Evolutionary conservation across 2,113 vertebrate genomes (phyloP).

Genomic region (Oostethus manadensis): DNA sequence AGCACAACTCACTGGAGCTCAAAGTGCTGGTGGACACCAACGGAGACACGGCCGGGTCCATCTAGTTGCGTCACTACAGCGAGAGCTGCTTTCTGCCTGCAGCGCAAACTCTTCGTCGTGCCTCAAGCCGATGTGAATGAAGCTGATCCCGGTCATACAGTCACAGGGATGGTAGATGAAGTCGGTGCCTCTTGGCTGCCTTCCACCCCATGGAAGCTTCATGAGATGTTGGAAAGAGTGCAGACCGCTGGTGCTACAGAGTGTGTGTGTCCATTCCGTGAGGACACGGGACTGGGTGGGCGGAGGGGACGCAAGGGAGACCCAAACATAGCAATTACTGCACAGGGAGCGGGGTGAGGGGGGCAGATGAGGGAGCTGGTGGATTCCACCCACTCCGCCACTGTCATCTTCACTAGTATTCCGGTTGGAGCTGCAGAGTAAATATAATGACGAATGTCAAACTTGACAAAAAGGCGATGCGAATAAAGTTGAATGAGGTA

Average conservation of each 20-base stretch:
- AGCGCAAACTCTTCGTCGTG: not conserved
- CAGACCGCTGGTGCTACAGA: constrained; percentile 6
- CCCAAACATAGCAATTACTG: constrained; percentile 14
- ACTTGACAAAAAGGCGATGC: too few species aligned
- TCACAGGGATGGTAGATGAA: not conserved
- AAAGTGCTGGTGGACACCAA: not conserved
- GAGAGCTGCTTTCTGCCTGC: not conserved
- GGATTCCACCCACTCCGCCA: not conserved
- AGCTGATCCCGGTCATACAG: not conserved
- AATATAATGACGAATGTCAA: too few species aligned
- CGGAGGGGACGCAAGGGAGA: constrained; percentile 14
- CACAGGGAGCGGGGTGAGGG: constrained; percentile 2
- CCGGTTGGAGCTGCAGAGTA: too few species aligned
- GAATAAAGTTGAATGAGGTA: too few species aligned
- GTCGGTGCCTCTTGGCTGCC: not conserved
- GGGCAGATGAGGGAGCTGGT: constrained; percentile 2
- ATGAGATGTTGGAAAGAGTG: constrained; percentile 5
- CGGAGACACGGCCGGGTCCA: constrained; percentile 12
- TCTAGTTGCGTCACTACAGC: not conserved
- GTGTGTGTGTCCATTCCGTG: not conserved
- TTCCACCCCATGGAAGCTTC: constrained; percentile 1
- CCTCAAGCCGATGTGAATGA: not conserved
- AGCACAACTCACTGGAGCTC: constrained; percentile 17
- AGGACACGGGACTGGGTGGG: constrained; percentile 12
- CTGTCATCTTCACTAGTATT: too few species aligned